phyloP scores from a whole-genome alignment of 2,888 invertebrate species.

The Xanthostigma xanthostigma region DNA sequence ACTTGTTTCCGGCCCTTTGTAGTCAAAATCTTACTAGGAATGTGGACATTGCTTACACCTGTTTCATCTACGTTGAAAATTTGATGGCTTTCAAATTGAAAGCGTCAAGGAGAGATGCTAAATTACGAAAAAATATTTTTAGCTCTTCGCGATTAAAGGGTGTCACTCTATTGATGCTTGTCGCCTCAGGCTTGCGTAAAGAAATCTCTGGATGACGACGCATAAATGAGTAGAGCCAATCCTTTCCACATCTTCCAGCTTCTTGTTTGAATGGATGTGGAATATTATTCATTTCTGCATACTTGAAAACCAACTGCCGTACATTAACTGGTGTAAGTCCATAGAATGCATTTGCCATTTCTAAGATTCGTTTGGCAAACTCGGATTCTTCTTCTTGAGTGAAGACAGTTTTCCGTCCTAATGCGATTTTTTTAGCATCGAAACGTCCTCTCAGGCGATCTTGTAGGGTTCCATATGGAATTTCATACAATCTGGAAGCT shows the following conservation, averaged over 20 bases:
- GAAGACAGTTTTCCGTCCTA: conserved; percentile 9
- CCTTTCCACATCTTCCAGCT: conserved; percentile 7
- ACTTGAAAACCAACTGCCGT: background rate
- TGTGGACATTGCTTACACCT: conserved; percentile 25
- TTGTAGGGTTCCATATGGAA: conserved; percentile 3
- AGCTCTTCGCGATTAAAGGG: conserved; percentile 18
- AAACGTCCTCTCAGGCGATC: background rate
- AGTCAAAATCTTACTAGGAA: conserved; percentile 23
- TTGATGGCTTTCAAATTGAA: conserved; percentile 13
- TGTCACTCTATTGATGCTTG: conserved; percentile 16
- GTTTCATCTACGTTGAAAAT: conserved; percentile 29
- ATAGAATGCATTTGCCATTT: conserved; percentile 7
- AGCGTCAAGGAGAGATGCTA: conserved; percentile 14
- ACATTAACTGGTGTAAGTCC: conserved; percentile 7
- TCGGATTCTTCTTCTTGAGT: conserved; percentile 8
- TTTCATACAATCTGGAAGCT: conserved; percentile 2
- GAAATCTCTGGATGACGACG: conserved; percentile 13
- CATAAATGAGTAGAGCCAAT: conserved; percentile 13
- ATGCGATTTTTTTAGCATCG: conserved; percentile 7
- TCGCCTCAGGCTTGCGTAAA: conserved; percentile 18
- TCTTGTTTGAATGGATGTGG: too few species aligned
- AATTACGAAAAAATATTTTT: conserved; percentile 14
- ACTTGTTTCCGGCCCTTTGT: conserved; percentile 25
- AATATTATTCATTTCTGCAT: too few species aligned
- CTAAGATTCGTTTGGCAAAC: conserved; percentile 6